Evolutionary conservation across 2,113 vertebrate species (phyloP), one percentile per base, ranked within the genome.

Genomic region (Dicentrarchus labrax): DNA sequence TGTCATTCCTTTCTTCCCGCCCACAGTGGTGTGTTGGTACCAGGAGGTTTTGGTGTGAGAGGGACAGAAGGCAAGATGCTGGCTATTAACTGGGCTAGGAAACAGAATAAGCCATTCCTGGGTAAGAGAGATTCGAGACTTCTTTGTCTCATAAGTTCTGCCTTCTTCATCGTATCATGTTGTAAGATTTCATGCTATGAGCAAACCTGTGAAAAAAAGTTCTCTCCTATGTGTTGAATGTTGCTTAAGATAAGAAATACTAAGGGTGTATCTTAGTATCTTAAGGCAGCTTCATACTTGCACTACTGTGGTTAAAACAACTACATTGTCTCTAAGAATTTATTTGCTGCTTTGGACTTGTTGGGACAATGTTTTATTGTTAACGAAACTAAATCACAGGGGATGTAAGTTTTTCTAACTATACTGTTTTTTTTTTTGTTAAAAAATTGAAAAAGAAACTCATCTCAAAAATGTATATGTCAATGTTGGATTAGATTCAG

Each of bases 41-140:
- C 98, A 6, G 98, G 98, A 70, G 98, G 98, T 41, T 99, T 99
- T 92, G 98, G 98, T 76, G 95, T 96, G 80, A 95, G 98, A 85
- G 98, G 98, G 38, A 99, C 98, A 7, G 98, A 99, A 94, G 98
- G 98, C 64, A 99, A 99, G 94, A 98, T 99, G 76, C 96, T 96
- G 74, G 98, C 98, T n/a, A 99, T 99, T 81, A 94, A 93, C 89
- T 99, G 98, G 98, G 98, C 98, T 21, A 96, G 98, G 45, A 98
- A 97, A 84, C 97, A 99, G 94, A 99, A 97, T 82, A 99, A 98
- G 54, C 98, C 98, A 1, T 99, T 98, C 76, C 89, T 99, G 86
- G 98, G 98, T 99, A 93, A 95, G 94, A 43, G 8, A 51, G 16
- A 36, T 62, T 56, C 2, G 0, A 51, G 50, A 68, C 2, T 4